These are phyloP conservation scores for Antheraea yamamai DNA, from an alignment of 2,888 invertebrate genomes.

Conservation along the genomic window DNA sequence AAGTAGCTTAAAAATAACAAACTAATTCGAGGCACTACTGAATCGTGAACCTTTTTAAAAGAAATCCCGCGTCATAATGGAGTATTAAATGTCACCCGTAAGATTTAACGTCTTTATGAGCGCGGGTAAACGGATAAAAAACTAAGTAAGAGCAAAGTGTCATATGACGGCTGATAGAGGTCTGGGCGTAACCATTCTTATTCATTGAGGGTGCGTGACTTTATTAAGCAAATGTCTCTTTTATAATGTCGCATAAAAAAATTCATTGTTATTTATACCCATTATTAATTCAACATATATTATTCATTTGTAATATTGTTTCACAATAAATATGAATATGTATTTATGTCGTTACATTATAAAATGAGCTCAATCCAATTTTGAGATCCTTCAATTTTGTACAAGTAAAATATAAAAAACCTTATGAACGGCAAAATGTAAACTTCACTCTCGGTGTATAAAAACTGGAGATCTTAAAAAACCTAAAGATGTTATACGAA, in stretches of 20 bases:
- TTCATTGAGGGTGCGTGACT: constrained; percentile 29
- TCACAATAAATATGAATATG: not conserved
- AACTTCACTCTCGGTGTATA: no score
- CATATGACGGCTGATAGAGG: constrained; percentile 50
- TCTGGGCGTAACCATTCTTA: constrained; percentile 38
- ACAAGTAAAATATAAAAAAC: no score
- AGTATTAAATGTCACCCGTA: constrained; percentile 60
- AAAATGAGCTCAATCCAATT: no score
- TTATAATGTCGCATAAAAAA: constrained; percentile 9
- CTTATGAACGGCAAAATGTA: no score
- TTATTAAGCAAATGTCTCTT: constrained; percentile 27
- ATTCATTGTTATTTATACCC: not conserved
- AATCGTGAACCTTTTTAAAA: constrained; percentile 35
- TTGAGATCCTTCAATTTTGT: no score
- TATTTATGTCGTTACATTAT: no score
- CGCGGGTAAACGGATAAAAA: constrained; percentile 45
- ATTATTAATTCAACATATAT: no score
- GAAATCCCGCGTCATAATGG: constrained; percentile 45
- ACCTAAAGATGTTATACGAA: no score
- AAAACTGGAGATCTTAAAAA: no score
- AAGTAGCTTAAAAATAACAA: constrained; percentile 15
- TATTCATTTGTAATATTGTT: not conserved
- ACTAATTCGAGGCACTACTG: constrained; percentile 14
- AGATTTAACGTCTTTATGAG: constrained; percentile 55
- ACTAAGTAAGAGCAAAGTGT: constrained; percentile 47